These are phyloP conservation scores for Syngnathus scovelli DNA, from an alignment of 2,113 vertebrate genomes.

Conservation along the genomic window DNA sequence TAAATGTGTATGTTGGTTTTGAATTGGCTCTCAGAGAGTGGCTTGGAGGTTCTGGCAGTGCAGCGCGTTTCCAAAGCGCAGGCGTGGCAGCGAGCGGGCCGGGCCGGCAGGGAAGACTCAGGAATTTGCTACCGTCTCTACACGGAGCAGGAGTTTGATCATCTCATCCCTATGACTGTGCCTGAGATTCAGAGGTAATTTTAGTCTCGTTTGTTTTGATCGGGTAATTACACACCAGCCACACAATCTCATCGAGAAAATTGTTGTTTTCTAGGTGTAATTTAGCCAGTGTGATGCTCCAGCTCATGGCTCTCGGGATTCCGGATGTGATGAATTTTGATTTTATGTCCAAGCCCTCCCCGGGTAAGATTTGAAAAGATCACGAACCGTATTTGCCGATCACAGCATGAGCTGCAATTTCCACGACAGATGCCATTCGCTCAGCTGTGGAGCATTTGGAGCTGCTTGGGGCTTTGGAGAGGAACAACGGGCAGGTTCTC, in stretches of 20 bases:
- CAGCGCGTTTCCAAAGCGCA: conserved; percentile 93
- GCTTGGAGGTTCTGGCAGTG: conserved; percentile 89
- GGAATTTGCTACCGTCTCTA: conserved; percentile 90
- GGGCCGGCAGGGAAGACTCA: conserved; percentile 85
- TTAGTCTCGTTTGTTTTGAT: background rate
- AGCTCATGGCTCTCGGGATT: conserved; percentile 87
- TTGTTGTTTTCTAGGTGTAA: conserved; percentile 81
- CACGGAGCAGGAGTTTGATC: conserved; percentile 90
- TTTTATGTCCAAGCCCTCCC: conserved; percentile 94
- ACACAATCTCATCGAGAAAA: too few species aligned
- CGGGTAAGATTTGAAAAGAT: conserved; percentile 72
- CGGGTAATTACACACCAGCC: too few species aligned
- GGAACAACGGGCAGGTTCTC: conserved; percentile 72
- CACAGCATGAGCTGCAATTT: background rate
- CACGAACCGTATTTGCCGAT: background rate
- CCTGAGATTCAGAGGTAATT: conserved; percentile 94
- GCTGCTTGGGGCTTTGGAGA: conserved; percentile 84
- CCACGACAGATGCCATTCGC: conserved; percentile 77
- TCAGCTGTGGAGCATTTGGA: conserved; percentile 84
- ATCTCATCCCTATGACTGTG: conserved; percentile 80
- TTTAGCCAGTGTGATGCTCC: conserved; percentile 84
- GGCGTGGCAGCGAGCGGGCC: conserved; percentile 91
- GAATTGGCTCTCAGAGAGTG: conserved; percentile 70
- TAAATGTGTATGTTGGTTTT: conserved; percentile 4
- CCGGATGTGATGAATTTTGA: conserved; percentile 91